Evolutionary conservation across 2,113 vertebrate genomes (phyloP).

Genomic region (Galemys pyrenaicus): DNA sequence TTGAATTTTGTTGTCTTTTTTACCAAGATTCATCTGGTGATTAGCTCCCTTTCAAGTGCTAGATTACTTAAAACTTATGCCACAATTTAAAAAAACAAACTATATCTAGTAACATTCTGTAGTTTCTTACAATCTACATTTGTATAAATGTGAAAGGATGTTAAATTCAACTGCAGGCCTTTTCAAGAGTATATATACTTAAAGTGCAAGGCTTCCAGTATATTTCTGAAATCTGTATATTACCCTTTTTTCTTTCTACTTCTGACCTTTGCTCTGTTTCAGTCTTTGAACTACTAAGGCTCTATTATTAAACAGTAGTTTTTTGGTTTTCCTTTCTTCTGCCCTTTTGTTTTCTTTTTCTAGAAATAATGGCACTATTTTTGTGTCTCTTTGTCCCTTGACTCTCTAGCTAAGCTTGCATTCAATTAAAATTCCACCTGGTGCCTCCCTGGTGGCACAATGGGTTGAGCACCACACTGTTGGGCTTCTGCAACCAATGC

Average conservation of each 20-base stretch:
- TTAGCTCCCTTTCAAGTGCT: neutral
- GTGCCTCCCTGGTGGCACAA: too few species aligned
- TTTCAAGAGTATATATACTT: neutral
- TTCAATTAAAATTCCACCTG: neutral
- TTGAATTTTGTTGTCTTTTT: conserved; percentile 5
- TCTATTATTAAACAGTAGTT: neutral
- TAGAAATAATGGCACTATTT: neutral
- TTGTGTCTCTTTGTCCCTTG: neutral
- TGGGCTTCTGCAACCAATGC: too few species aligned
- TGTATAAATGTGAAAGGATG: neutral
- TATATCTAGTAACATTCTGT: neutral
- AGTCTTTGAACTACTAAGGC: neutral
- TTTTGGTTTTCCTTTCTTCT: neutral
- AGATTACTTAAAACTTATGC: neutral
- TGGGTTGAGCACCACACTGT: too few species aligned
- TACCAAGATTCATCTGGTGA: neutral
- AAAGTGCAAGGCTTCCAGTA: neutral
- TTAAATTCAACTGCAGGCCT: neutral
- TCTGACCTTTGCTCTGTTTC: neutral
- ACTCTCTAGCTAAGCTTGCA: neutral
- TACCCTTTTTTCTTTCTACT: neutral
- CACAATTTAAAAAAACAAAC: neutral
- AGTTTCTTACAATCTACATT: neutral
- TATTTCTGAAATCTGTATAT: neutral
- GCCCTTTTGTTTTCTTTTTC: neutral